Conservation (phyloP, 2,797 vertebrate species). For the Lagorchestes hirsutus region DNA sequence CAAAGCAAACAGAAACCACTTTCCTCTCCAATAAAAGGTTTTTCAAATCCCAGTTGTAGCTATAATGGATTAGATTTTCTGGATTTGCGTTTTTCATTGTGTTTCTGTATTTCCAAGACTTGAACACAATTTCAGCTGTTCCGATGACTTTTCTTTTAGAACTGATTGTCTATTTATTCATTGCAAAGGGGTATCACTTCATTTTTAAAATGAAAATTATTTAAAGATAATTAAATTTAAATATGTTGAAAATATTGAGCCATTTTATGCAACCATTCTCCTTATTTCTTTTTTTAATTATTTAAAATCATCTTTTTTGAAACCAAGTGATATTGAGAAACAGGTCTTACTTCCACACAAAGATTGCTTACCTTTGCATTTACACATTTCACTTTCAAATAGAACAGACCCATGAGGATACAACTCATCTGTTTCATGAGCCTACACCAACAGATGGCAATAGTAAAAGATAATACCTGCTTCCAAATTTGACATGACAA, state of each 20-base stretch:
- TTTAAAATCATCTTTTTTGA: not conserved
- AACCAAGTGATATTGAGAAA: not conserved
- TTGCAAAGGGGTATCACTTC: not conserved
- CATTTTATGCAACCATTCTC: not conserved
- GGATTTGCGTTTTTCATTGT: not conserved
- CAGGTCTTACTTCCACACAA: not conserved
- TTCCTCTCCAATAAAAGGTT: not conserved
- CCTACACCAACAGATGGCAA: not conserved
- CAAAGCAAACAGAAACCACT: not conserved
- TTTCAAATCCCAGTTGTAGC: not conserved
- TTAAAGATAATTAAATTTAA: not conserved
- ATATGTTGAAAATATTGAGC: not conserved
- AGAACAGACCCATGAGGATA: not conserved
- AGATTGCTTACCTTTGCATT: not conserved
- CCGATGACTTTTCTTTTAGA: not conserved
- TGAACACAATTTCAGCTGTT: not conserved
- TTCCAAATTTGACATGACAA: not conserved
- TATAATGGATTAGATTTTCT: not conserved
- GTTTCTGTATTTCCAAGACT: not conserved
- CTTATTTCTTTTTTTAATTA: not conserved
- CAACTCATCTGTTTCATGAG: not conserved
- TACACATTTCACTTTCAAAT: not conserved
- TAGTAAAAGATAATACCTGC: not conserved
- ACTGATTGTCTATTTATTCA: not conserved
- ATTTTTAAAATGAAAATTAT: not conserved